These are phyloP conservation scores for Scalopus aquaticus DNA, from an alignment of 2,113 vertebrate genomes.

Conservation along the genomic window DNA sequence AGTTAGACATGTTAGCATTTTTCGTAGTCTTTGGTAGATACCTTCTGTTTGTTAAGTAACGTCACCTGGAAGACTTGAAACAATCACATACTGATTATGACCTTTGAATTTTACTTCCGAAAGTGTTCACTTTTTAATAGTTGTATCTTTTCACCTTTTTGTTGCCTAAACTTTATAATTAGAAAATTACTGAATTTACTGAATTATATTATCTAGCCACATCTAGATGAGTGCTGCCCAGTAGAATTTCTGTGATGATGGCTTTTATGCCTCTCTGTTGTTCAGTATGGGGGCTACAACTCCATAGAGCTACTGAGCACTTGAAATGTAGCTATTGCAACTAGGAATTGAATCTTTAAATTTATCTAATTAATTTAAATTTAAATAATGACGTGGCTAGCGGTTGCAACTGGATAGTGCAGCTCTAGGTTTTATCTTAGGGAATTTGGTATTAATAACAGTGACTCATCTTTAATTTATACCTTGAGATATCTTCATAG, in stretches of 20 bases:
- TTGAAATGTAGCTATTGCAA: conserved; percentile 5
- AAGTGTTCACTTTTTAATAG: conserved; percentile 53
- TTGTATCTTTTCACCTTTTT: conserved; percentile 17
- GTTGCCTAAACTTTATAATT: not conserved
- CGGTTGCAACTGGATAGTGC: not conserved
- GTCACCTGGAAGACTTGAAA: conserved; percentile 36
- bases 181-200: conserved; percentile 26
- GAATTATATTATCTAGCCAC: not conserved
- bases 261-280: not conserved
- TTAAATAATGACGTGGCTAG: not conserved
- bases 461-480: not conserved
- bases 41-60: conserved; percentile 43
- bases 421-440: not conserved
- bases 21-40: conserved; percentile 7
- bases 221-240: not conserved
- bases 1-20: conserved; percentile 21
- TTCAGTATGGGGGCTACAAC: not conserved
- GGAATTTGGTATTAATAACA: conserved; percentile 13
- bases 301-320: not conserved
- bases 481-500: not conserved
- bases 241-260: not conserved
- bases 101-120: conserved; percentile 58
- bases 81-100: conserved; percentile 13
- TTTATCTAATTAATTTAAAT: not conserved
- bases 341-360: not conserved